phyloP scores from a whole-genome alignment of 2,113 vertebrate genomes.

The Chroicocephalus ridibundus region DNA sequence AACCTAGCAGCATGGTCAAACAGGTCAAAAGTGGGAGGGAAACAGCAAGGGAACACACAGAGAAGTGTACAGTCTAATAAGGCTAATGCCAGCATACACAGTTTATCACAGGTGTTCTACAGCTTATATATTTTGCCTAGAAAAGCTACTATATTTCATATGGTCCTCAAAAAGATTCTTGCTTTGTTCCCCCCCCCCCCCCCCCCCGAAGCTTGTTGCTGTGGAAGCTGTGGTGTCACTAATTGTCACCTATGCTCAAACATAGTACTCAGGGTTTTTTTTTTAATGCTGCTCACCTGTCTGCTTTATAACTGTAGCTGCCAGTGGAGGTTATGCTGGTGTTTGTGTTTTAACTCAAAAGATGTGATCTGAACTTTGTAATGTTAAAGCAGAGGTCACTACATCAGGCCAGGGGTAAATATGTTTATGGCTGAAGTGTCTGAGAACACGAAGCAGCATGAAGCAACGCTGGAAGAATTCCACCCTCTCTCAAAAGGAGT shows the following conservation, averaged over 20 bases:
- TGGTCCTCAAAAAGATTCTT: background rate
- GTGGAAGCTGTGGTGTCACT: background rate
- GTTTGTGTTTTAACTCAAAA: background rate
- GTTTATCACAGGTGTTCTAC: background rate
- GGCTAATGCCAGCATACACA: background rate
- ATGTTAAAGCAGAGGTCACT: background rate
- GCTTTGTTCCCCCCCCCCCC: background rate
- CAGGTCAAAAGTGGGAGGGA: background rate
- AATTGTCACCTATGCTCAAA: background rate
- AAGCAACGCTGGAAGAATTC: background rate
- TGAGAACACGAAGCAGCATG: background rate
- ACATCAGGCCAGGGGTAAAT: background rate
- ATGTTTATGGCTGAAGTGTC: background rate
- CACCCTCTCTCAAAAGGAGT: background rate
- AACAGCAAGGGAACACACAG: background rate
- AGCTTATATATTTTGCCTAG: background rate
- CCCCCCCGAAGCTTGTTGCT: background rate
- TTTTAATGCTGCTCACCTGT: background rate
- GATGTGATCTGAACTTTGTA: background rate
- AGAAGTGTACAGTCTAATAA: rapidly evolving
- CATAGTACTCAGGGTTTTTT: rapidly evolving
- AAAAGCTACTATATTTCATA: background rate
- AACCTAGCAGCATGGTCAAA: background rate
- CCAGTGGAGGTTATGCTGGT: background rate
- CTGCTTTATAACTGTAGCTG: background rate